These are phyloP conservation scores for Colossoma macropomum DNA, from an alignment of 2,113 vertebrate species.

Conservation along the genomic window DNA sequence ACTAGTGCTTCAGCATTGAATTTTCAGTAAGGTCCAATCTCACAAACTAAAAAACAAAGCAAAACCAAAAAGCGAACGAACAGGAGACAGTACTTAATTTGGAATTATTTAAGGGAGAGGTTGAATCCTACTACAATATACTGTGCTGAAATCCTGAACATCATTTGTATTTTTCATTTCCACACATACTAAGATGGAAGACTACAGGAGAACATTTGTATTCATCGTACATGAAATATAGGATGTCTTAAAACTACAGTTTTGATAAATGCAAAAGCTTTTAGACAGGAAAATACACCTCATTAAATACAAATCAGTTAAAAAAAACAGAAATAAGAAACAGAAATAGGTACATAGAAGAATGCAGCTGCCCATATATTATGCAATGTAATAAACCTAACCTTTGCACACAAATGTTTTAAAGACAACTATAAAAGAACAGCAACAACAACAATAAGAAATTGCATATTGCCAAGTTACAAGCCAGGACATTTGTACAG, in stretches of 20 bases:
- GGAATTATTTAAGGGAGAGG: neutral
- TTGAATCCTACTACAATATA: neutral
- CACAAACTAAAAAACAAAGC: neutral
- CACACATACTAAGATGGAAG: neutral
- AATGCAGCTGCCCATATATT: constrained; percentile 4
- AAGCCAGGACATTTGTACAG: neutral
- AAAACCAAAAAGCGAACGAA: neutral
- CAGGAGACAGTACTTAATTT: neutral
- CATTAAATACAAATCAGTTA: neutral
- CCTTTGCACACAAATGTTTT: neutral
- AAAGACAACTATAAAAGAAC: neutral
- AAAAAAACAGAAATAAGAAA: neutral
- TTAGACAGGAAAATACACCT: neutral
- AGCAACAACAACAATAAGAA: neutral
- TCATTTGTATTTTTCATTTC: neutral
- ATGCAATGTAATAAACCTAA: neutral
- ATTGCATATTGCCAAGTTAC: neutral
- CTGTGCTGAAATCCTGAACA: neutral
- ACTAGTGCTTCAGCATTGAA: neutral
- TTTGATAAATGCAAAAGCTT: neutral
- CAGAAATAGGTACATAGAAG: neutral
- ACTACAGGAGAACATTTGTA: neutral
- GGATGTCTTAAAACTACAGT: neutral
- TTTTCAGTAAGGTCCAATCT: neutral
- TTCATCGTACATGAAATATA: constrained; percentile 1